Base-by-base conservation (phyloP, 1,140 invertebrate species). In the Latrodectus geometricus region DNA sequence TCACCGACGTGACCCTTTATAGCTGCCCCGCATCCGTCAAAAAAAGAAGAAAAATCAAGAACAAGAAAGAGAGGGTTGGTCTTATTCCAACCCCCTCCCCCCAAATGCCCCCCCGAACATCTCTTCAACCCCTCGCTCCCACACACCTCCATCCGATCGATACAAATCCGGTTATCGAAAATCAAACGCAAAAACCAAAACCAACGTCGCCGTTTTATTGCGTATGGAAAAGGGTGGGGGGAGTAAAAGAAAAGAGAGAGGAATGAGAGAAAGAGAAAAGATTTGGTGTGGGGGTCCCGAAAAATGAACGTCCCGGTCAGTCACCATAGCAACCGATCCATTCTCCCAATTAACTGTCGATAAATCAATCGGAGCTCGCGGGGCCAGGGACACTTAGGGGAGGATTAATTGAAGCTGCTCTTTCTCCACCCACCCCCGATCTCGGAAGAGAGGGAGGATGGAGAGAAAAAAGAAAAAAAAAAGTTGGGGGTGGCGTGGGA, bases 141-240 rank as follows among this genome's bases (percentile, higher is more conserved):
- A 61, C 54, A 66, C 66, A 79, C 77, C 80, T 20, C 82, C 68
- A 68, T 84, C 50, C 21, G 75, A 86, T 86, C 83, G 83, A 86
- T 86, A 86, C 61, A 86, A 86, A 86, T 86, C 83, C 74, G 83
- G 83, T 86, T 86, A 86, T 86, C 83, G 83, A 86, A 86, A 86
- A 86, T 86, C 83, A 86, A 86, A 86, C 83, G 83, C 83, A 86
- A 86, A 86, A 86, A 86, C 83, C 83, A 78, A 86, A 86, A 77
- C 83, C 81, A 83, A 69, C 83, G 83, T 86, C 83, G 83, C 83
- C 77, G 35, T 86, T 86, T 86, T 86, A 86, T 86, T 86, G 83
- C 83, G 72, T 68, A 66, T 65, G 35, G 48, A 70, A 52, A 50
- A 70, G 12, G 66, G 69, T 54, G 48, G 54, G 48, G 80, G 14